phyloP scores from a whole-genome alignment of 2,113 vertebrate species.

The Bos indicus region DNA sequence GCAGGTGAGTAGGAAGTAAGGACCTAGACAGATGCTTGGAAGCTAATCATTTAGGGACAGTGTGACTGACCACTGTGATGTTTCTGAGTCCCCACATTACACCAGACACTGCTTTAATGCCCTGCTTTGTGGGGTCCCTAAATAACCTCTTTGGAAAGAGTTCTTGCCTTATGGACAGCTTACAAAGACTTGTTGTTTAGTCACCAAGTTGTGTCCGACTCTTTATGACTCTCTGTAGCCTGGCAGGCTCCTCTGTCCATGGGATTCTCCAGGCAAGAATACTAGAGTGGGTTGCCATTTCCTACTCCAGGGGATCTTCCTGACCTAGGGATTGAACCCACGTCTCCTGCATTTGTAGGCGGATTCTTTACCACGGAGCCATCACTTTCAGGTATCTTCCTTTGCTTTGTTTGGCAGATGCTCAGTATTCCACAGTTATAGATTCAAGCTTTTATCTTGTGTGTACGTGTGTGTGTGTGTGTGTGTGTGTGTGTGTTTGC shows the following conservation, averaged over 20 bases:
- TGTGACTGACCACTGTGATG: background rate
- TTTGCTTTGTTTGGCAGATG: background rate
- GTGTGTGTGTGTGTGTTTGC: background rate
- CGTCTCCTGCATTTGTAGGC: background rate
- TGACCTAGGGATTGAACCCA: background rate
- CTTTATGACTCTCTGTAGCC: background rate
- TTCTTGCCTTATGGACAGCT: background rate
- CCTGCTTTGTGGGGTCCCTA: background rate
- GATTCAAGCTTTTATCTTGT: background rate
- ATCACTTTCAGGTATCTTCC: background rate
- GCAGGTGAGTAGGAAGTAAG: background rate
- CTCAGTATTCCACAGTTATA: too few relatives aligned
- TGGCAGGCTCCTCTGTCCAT: background rate
- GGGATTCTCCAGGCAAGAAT: background rate
- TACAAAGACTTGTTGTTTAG: background rate
- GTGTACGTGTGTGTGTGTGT: background rate
- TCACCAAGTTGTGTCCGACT: background rate
- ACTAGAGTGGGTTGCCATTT: background rate
- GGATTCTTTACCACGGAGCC: background rate
- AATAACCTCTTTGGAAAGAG: background rate
- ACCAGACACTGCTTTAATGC: background rate
- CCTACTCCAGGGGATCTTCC: background rate
- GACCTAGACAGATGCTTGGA: background rate
- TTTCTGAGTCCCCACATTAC: background rate
- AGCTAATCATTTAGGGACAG: background rate